A percentile compares a stretch with the other conserved stretches of the same genome.
Evolutionary conservation across 2,113 vertebrate genomes (phyloP).

Genomic region (Microcebus murinus): DNA sequence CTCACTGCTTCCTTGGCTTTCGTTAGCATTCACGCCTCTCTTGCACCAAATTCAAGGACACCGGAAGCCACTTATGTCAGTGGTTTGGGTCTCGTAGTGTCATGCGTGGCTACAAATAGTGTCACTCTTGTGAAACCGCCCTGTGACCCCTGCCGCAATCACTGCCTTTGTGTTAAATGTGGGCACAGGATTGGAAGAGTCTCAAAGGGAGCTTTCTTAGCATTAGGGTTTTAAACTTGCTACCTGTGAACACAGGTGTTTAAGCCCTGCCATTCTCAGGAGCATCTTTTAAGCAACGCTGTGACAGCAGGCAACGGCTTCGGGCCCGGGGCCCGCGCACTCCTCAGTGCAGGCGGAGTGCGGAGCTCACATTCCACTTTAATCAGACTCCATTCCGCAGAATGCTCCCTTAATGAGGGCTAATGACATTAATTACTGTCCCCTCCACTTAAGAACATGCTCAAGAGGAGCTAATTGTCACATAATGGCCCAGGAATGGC

Average conservation of each 20-base stretch:
- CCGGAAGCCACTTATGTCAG: not conserved
- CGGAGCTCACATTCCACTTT: not conserved
- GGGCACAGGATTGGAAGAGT: not conserved
- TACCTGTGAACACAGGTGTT: rapidly evolving
- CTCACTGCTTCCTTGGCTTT: not conserved
- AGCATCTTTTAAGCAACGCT: rapidly evolving
- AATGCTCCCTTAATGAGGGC: constrained; percentile 48
- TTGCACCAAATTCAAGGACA: not conserved
- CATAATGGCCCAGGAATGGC: not conserved
- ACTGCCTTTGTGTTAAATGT: rapidly evolving
- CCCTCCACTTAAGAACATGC: constrained; percentile 47
- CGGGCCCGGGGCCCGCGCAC: rapidly evolving
- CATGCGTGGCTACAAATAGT: not conserved
- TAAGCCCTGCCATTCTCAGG: rapidly evolving
- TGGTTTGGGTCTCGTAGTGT: not conserved
- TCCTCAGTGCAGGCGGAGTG: not conserved
- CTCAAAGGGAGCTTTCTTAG: not conserved
- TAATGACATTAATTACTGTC: constrained; percentile 50
- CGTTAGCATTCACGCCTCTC: rapidly evolving
- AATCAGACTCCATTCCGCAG: not conserved
- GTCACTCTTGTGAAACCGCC: not conserved
- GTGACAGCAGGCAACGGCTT: rapidly evolving
- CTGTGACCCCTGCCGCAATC: rapidly evolving
- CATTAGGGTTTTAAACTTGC: rapidly evolving
- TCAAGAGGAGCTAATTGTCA: constrained; percentile 38